These are phyloP conservation scores for Tenebrosternarchus preto DNA, from an alignment of 2,113 vertebrate species.

Conservation along the genomic window DNA sequence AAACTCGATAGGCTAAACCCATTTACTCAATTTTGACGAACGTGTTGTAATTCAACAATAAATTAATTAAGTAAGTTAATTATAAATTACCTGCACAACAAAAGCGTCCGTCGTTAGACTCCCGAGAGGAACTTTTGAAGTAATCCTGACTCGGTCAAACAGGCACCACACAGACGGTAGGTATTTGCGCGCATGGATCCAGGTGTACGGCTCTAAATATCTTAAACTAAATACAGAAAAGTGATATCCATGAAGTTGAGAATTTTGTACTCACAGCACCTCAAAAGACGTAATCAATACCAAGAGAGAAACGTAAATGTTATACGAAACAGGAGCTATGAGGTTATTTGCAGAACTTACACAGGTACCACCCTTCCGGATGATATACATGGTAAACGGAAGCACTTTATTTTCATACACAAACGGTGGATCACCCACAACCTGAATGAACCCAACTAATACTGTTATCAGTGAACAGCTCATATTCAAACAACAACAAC, in stretches of 20 bases:
- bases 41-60: not conserved
- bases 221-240: not conserved
- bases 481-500: too few relatives aligned
- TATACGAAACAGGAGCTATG: not conserved
- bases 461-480: not conserved
- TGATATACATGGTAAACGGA: conserved; percentile 46
- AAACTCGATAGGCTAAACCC: not conserved
- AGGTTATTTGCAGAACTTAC: conserved; percentile 48
- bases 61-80: not conserved
- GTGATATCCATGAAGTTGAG: not conserved
- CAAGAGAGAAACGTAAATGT: not conserved
- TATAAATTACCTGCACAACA: not conserved
- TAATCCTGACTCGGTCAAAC: not conserved
- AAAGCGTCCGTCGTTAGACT: not conserved
- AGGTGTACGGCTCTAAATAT: not conserved
- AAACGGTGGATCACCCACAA: not conserved
- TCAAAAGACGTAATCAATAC: not conserved
- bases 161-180: not conserved
- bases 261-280: not conserved
- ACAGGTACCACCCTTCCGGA: conserved; percentile 62
- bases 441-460: not conserved
- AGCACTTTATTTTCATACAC: conserved; percentile 20
- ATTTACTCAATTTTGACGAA: not conserved
- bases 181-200: not conserved
- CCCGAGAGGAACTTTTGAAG: not conserved